Evolutionary conservation across 1,140 invertebrate genomes (phyloP), one percentile per base, ranked within the genome.

Genomic region (Neelides sp.): DNA sequence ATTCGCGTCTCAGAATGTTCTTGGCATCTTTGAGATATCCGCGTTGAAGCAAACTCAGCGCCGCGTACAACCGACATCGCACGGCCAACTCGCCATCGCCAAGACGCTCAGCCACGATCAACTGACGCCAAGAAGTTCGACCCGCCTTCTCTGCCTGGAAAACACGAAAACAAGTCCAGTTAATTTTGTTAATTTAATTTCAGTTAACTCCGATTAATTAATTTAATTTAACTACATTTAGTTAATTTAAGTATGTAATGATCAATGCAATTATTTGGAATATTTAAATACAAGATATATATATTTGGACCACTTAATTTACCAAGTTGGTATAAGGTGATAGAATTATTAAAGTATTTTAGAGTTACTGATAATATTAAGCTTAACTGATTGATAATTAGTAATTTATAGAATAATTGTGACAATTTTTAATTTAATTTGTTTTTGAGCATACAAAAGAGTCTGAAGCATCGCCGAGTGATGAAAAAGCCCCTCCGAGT

Each of bases 401-500:
- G n/a, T n/a, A n/a, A n/a, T n/a, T n/a, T n/a, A n/a, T n/a, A n/a
- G n/a, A n/a, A n/a, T n/a, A n/a, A n/a, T n/a, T n/a, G n/a, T n/a
- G n/a, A n/a, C n/a, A n/a, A n/a, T n/a, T n/a, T n/a, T n/a, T n/a
- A n/a, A n/a, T n/a, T n/a, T n/a, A n/a, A n/a, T n/a, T n/a, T n/a
- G n/a, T n/a, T n/a, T n/a, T n/a, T n/a, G n/a, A n/a, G n/a, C 79
- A 77, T 77, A 88, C 85, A 74, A 80, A 91, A 62, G 79, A 68
- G 43, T 69, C 62, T 69, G 81, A 82, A 57, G 83, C 75, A 64
- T 95, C 91, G 15, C 92, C 92, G 40, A 95, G 71, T 7, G 90
- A 82, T 19, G 91, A 95, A 70, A 86, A 95, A 4, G 85, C 92
- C 36, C 91, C 91, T 41, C 92, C 92, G 12, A 97, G 71, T 1